Evolutionary conservation across 2,888 invertebrate genomes (phyloP).

Genomic region (Amblyteles armatorius): DNA sequence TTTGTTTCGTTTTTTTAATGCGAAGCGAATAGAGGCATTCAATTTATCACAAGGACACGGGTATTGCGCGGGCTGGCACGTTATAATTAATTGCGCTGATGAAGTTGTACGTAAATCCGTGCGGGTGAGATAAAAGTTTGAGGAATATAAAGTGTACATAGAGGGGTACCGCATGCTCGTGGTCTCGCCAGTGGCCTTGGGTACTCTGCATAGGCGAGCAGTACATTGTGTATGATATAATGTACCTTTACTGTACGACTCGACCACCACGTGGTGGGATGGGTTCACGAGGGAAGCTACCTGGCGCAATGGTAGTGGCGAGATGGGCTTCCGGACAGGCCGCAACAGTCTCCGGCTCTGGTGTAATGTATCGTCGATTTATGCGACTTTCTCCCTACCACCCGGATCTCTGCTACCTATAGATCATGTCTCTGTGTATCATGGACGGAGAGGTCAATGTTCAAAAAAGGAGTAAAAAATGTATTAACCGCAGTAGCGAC

Average conservation of each 20-base stretch:
- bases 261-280: slow-evolving; percentile 40
- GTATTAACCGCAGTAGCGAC: neutral
- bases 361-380: slow-evolving; percentile 64
- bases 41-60: slow-evolving; percentile 49
- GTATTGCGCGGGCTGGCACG: slow-evolving; percentile 37
- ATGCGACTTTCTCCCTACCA: slow-evolving; percentile 48
- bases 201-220: slow-evolving; percentile 8
- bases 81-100: slow-evolving; percentile 56
- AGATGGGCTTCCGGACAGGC: slow-evolving; percentile 54
- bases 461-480: neutral
- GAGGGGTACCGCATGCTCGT: slow-evolving; percentile 51
- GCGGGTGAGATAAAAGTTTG: slow-evolving; percentile 47
- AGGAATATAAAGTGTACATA: slow-evolving; percentile 33
- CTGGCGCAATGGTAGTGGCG: slow-evolving; percentile 43
- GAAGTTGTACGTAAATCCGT: slow-evolving; percentile 52
- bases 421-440: neutral
- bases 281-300: slow-evolving; percentile 61
- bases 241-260: slow-evolving; percentile 19
- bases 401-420: neutral
- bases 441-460: neutral
- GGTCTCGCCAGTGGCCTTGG: slow-evolving; percentile 15
- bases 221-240: slow-evolving; percentile 40
- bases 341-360: slow-evolving; percentile 52
- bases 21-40: slow-evolving; percentile 14
- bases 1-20: slow-evolving; percentile 26